Conservation (phyloP, 2,113 vertebrate genomes). For the Macrotus californicus region DNA sequence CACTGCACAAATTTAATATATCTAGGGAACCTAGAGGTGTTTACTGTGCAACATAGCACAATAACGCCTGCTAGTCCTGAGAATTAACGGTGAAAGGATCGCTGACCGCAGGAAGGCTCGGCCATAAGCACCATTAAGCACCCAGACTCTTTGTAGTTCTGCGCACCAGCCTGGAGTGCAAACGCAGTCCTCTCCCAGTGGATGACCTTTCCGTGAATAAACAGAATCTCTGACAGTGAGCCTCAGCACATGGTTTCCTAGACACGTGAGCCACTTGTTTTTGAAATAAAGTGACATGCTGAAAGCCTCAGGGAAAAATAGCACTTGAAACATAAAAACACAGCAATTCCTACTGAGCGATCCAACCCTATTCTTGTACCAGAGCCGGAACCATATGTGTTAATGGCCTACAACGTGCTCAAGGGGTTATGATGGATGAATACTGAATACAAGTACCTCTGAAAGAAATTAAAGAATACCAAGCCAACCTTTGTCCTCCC, state of each 20-base stretch:
- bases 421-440: not conserved
- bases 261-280: constrained; percentile 30
- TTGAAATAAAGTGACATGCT: constrained; percentile 28
- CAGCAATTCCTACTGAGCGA: not conserved
- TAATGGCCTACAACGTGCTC: not conserved
- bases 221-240: constrained; percentile 8
- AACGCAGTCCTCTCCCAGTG: not conserved
- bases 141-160: not conserved
- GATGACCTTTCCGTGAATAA: constrained; percentile 24
- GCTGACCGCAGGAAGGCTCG: not conserved
- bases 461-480: not conserved
- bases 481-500: not conserved
- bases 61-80: not conserved
- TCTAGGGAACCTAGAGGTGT: not conserved
- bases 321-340: constrained; percentile 45
- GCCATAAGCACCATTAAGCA: not conserved
- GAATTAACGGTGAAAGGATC: not conserved
- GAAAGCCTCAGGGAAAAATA: constrained; percentile 51
- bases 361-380: not conserved
- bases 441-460: not conserved
- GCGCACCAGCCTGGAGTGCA: not conserved
- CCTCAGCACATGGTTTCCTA: not conserved
- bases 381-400: not conserved
- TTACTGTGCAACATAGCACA: not conserved
- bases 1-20: not conserved